A percentile compares a stretch with the other conserved stretches of the same genome.
phyloP scores from a whole-genome alignment of 1,140 invertebrate genomes.

The Papilio polytes region DNA sequence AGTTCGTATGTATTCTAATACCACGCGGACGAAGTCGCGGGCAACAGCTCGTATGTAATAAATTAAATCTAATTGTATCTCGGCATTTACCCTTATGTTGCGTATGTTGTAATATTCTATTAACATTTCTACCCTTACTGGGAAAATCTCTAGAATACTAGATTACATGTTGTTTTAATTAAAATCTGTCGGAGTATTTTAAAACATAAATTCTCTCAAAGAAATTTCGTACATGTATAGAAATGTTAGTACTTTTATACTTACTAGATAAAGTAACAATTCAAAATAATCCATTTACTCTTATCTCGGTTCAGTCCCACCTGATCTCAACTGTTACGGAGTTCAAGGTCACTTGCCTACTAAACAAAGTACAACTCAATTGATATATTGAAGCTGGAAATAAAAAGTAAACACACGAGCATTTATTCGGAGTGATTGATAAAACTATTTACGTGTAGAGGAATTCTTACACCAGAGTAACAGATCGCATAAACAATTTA shows the following conservation, averaged over 20 bases:
- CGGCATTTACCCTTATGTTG: not conserved
- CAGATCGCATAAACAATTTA: too few species aligned
- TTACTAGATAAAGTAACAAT: not conserved
- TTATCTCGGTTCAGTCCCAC: not conserved
- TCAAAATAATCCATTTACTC: not conserved
- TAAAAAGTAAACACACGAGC: slow-evolving; percentile 4
- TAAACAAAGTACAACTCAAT: not conserved
- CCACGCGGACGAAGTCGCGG: too few species aligned
- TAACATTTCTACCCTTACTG: not conserved
- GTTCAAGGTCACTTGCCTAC: not conserved
- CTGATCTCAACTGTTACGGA: not conserved
- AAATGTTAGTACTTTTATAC: not conserved
- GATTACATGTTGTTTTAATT: not conserved
- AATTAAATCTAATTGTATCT: not conserved
- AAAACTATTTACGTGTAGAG: not conserved
- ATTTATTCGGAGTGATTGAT: slow-evolving; percentile 3
- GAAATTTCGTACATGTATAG: not conserved
- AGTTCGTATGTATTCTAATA: too few species aligned
- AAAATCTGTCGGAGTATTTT: not conserved
- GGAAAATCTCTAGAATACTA: not conserved
- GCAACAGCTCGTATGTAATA: too few species aligned
- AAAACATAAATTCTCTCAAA: not conserved
- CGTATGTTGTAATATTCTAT: not conserved
- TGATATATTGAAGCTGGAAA: slow-evolving; percentile 14
- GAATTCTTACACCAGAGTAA: too few species aligned